phyloP scores from a whole-genome alignment of 2,113 vertebrate species.

The Erythrolamprus reginae region DNA sequence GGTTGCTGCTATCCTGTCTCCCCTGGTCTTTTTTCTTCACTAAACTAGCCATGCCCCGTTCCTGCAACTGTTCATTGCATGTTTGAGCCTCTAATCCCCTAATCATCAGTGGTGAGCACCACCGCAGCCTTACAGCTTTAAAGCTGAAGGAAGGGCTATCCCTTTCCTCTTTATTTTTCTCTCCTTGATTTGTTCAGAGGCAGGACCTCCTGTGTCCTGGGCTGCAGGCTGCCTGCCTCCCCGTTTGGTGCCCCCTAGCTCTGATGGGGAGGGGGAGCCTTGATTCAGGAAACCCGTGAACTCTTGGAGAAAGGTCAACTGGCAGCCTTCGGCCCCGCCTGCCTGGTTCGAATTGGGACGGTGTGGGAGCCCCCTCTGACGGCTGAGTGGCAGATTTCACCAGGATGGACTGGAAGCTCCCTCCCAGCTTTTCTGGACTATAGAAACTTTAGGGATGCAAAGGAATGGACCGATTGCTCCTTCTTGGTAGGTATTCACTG shows the following conservation, averaged over 20 bases:
- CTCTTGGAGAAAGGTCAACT: slow-evolving; percentile 79
- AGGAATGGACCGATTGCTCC: fast-evolving
- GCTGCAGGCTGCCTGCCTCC: slow-evolving; percentile 53
- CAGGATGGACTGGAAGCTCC: background rate
- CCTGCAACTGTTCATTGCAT: too few relatives aligned
- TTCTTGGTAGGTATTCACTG: too few relatives aligned
- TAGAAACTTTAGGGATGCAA: background rate
- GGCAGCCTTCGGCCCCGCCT: slow-evolving; percentile 54
- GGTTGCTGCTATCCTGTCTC: too few relatives aligned
- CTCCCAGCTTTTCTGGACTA: background rate
- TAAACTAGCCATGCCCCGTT: too few relatives aligned
- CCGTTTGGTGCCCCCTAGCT: slow-evolving; percentile 73
- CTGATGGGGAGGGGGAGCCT: slow-evolving; percentile 70
- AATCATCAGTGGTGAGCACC: too few relatives aligned
- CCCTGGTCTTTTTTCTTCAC: too few relatives aligned
- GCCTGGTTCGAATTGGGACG: slow-evolving; percentile 44
- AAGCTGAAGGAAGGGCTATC: background rate
- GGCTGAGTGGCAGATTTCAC: slow-evolving; percentile 37
- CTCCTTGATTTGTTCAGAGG: background rate
- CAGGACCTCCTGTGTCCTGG: slow-evolving; percentile 45
- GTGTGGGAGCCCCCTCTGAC: slow-evolving; percentile 73
- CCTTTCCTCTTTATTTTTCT: background rate
- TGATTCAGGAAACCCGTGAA: slow-evolving; percentile 76
- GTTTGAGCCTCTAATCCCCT: too few relatives aligned
- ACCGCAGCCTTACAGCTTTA: background rate